phyloP scores from a whole-genome alignment of 2,888 invertebrate species.

The Eilema caniola region DNA sequence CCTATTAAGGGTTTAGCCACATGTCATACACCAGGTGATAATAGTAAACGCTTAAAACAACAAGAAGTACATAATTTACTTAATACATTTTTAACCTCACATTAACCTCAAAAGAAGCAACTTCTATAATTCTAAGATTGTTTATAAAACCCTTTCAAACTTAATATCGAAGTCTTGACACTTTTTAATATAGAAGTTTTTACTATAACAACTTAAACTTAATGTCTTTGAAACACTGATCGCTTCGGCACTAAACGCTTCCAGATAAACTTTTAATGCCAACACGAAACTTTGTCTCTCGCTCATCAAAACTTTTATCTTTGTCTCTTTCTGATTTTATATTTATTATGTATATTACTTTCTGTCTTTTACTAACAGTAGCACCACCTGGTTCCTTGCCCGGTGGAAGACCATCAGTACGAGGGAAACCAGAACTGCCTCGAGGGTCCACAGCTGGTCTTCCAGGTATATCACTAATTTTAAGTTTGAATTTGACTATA shows the following conservation, averaged over 20 bases:
- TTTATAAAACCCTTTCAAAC: neutral
- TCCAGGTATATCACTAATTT: conserved; percentile 64
- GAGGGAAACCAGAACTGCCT: conserved; percentile 79
- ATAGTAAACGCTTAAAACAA: too few relatives aligned
- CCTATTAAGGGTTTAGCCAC: too few relatives aligned
- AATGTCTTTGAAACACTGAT: conserved; percentile 4
- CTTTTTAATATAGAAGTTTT: neutral
- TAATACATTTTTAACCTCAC: neutral
- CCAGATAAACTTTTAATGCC: conserved; percentile 2
- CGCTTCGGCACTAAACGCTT: neutral
- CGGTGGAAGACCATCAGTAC: conserved; percentile 77
- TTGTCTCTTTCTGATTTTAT: neutral
- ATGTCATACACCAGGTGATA: too few relatives aligned
- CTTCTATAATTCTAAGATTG: neutral
- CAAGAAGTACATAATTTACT: neutral
- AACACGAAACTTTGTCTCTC: conserved; percentile 4
- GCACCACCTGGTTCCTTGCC: conserved; percentile 73
- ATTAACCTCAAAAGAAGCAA: neutral
- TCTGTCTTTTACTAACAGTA: conserved; percentile 31
- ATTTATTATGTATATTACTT: neutral
- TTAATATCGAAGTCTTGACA: neutral
- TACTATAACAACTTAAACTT: neutral
- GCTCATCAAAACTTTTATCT: conserved; percentile 15
- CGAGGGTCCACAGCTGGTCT: conserved; percentile 80
- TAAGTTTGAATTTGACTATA: too few relatives aligned